These are phyloP conservation scores for Colletes gigas DNA, from an alignment of 1,140 invertebrate genomes.

Conservation along the genomic window DNA sequence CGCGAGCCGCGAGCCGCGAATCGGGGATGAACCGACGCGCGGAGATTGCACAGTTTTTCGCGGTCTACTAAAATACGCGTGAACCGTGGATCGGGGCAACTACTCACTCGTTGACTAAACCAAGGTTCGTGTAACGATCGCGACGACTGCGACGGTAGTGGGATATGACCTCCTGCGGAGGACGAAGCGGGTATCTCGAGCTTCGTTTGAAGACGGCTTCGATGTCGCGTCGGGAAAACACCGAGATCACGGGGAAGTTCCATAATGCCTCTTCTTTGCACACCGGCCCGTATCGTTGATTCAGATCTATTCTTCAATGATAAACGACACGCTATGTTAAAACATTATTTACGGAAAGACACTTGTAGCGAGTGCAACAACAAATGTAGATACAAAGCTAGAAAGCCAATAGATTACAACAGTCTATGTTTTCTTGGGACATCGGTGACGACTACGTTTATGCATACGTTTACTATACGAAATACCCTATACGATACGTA, in stretches of 20 bases:
- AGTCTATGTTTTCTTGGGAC: no score
- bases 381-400: no score
- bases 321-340: slow-evolving; percentile 68
- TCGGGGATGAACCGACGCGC: no score
- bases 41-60: no score
- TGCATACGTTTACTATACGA: no score
- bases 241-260: slow-evolving; percentile 88
- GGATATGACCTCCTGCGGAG: slow-evolving; percentile 90
- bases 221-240: slow-evolving; percentile 89
- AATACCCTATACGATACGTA: no score
- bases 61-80: no score
- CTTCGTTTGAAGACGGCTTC: slow-evolving; percentile 88
- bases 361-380: no score
- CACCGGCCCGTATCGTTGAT: slow-evolving; percentile 86
- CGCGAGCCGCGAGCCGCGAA: no score
- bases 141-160: slow-evolving; percentile 88
- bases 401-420: no score
- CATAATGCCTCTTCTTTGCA: slow-evolving; percentile 89
- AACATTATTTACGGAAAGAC: slow-evolving; percentile 17
- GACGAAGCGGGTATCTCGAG: slow-evolving; percentile 89
- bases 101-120: slow-evolving; percentile 91
- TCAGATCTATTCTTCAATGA: slow-evolving; percentile 80
- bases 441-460: no score
- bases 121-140: slow-evolving; percentile 90
- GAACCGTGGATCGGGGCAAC: neutral